Evolutionary conservation across 2,113 vertebrate species (phyloP).

Genomic region (Chiloscyllium plagiosum): DNA sequence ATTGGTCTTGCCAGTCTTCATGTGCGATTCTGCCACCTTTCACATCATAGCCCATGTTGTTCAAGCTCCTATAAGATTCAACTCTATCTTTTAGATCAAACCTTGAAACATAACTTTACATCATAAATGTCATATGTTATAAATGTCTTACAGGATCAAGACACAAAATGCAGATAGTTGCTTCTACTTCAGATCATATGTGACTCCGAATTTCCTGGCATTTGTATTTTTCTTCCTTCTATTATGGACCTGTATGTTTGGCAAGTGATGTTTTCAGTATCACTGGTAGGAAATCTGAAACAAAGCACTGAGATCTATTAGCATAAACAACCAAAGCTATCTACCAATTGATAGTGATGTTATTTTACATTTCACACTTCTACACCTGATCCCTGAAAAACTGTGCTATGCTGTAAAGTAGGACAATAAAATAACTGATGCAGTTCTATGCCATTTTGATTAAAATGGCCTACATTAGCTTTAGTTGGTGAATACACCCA

Average conservation of each 20-base stretch:
- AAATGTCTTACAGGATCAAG: neutral
- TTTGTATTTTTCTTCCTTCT: neutral
- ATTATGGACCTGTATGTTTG: neutral
- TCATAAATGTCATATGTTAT: neutral
- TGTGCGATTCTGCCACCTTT: too few relatives aligned
- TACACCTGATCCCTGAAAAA: neutral
- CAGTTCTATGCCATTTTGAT: neutral
- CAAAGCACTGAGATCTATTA: neutral
- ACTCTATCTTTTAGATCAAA: neutral
- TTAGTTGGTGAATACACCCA: neutral
- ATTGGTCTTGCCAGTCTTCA: too few relatives aligned
- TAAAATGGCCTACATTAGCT: neutral
- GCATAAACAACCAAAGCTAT: neutral
- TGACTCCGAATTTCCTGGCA: neutral
- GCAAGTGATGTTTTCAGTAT: neutral
- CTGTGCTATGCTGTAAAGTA: neutral
- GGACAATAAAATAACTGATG: neutral
- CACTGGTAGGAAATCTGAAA: neutral
- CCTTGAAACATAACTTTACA: neutral
- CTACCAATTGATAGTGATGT: neutral
- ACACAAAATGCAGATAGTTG: neutral
- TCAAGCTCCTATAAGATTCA: too few relatives aligned
- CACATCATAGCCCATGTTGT: too few relatives aligned
- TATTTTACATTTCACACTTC: neutral
- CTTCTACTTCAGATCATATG: neutral